A percentile compares a stretch with the other conserved stretches of the same genome.
Evolutionary conservation across 1,140 invertebrate species (phyloP).

Genomic region (Polyergus mexicanus): DNA sequence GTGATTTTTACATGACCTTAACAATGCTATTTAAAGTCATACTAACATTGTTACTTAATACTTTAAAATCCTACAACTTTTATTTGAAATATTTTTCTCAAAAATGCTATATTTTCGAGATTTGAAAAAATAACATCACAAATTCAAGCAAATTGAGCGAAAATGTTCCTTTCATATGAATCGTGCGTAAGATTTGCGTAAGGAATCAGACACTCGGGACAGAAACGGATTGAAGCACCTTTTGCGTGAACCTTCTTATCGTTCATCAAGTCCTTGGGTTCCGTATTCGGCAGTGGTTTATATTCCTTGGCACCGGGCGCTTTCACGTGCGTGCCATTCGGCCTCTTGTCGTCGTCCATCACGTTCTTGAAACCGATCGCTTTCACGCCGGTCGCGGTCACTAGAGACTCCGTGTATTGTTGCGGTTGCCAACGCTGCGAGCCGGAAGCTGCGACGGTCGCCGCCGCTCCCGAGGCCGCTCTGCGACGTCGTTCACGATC

Average conservation of each 20-base stretch:
- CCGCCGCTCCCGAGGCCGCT: slow-evolving; percentile 74
- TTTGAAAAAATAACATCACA: too few relatives aligned
- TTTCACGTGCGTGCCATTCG: slow-evolving; percentile 82
- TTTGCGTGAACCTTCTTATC: slow-evolving; percentile 83
- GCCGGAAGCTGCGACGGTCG: slow-evolving; percentile 71
- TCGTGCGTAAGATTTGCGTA: not conserved
- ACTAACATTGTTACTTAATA: too few relatives aligned
- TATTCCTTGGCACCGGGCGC: slow-evolving; percentile 78
- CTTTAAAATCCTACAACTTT: too few relatives aligned
- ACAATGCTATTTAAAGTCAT: too few relatives aligned
- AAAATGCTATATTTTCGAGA: too few relatives aligned
- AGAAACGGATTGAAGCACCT: slow-evolving; percentile 74
- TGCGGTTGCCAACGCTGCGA: slow-evolving; percentile 84
- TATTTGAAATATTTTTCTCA: too few relatives aligned
- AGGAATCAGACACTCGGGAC: not conserved
- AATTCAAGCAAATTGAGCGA: too few relatives aligned
- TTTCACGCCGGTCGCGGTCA: slow-evolving; percentile 75
- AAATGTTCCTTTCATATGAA: too few relatives aligned
- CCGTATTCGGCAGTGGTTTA: slow-evolving; percentile 80
- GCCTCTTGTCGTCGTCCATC: slow-evolving; percentile 81
- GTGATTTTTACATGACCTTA: too few relatives aligned
- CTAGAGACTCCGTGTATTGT: slow-evolving; percentile 77
- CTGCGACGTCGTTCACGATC: slow-evolving; percentile 86
- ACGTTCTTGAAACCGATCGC: slow-evolving; percentile 81
- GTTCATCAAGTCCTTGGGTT: slow-evolving; percentile 79